Percentiles rank a stretch among this genome's conserved stretches.
phyloP scores from a whole-genome alignment of 2,113 vertebrate species.

The Gavialis gangeticus region DNA sequence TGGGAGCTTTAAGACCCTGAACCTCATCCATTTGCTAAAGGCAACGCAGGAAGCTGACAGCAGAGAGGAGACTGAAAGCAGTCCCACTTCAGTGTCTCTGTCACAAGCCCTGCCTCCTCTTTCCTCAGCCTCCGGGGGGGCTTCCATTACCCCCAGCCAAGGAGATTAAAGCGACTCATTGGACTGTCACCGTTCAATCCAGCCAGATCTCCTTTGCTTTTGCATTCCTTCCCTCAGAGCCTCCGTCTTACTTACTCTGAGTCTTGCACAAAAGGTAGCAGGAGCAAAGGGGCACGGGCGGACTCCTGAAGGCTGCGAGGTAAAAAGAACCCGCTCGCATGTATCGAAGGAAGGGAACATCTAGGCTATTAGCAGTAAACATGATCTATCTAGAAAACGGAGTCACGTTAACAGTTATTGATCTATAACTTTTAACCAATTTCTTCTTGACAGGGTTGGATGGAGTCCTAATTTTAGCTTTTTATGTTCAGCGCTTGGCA shows the following conservation, averaged over 20 bases:
- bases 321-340: not conserved
- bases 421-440: conserved; percentile 68
- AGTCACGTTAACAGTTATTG: conserved; percentile 16
- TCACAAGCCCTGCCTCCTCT: not conserved
- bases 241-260: not conserved
- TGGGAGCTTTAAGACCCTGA: accelerated
- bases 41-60: not conserved
- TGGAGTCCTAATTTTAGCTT: conserved; percentile 15
- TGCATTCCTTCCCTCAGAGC: not conserved
- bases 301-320: not conserved
- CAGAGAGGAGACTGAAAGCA: not conserved
- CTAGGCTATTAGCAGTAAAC: conserved; percentile 30
- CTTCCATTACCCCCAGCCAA: not conserved
- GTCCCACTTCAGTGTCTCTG: not conserved
- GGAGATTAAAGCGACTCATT: not conserved
- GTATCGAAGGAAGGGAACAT: not conserved
- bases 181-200: not conserved
- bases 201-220: not conserved
- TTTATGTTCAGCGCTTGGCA: conserved; percentile 25
- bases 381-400: conserved; percentile 37
- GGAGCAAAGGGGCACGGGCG: not conserved
- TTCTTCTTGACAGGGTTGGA: conserved; percentile 50
- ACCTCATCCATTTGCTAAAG: not conserved
- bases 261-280: not conserved
- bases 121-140: not conserved